These are phyloP conservation scores for Asbolus verrucosus DNA, from an alignment of 1,140 invertebrate genomes.

Conservation along the genomic window DNA sequence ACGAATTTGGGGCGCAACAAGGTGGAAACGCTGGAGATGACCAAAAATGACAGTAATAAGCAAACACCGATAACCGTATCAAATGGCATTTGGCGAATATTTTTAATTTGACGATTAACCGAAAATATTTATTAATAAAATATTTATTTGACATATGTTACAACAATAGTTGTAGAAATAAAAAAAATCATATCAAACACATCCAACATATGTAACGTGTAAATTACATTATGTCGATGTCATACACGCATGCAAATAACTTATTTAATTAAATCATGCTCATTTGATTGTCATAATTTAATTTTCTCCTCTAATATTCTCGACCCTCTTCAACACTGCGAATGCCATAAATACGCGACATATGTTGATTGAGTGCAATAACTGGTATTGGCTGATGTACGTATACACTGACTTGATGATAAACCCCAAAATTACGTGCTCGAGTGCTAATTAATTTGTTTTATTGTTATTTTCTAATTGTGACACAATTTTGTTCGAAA, in stretches of 20 bases:
- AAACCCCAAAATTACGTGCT: conserved; percentile 27
- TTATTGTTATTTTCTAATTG: conserved; percentile 39
- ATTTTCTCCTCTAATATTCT: conserved; percentile 26
- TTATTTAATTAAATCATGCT: conserved; percentile 38
- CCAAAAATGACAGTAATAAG: conserved; percentile 11
- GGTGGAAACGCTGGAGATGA: conserved; percentile 16
- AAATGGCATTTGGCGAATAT: conserved; percentile 25
- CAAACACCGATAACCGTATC: conserved; percentile 9
- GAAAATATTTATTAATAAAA: conserved; percentile 35
- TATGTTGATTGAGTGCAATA: conserved; percentile 37
- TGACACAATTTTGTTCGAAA: conserved; percentile 5
- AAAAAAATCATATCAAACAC: conserved; percentile 26
- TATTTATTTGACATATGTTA: conserved; percentile 35
- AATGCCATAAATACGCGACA: conserved; percentile 26
- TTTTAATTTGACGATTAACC: conserved; percentile 32
- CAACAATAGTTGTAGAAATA: conserved; percentile 34
- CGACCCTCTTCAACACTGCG: conserved; percentile 24
- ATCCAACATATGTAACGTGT: conserved; percentile 17
- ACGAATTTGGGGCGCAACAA: no score
- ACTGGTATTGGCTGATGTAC: conserved; percentile 19
- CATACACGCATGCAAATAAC: conserved; percentile 14
- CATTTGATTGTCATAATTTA: conserved; percentile 39
- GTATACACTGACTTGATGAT: conserved; percentile 38
- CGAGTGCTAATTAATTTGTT: conserved; percentile 38
- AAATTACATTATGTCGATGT: conserved; percentile 31